A percentile compares a stretch with the other conserved stretches of the same genome.
Conservation (phyloP, 1,140 invertebrate species). For the Ylistrum balloti region DNA sequence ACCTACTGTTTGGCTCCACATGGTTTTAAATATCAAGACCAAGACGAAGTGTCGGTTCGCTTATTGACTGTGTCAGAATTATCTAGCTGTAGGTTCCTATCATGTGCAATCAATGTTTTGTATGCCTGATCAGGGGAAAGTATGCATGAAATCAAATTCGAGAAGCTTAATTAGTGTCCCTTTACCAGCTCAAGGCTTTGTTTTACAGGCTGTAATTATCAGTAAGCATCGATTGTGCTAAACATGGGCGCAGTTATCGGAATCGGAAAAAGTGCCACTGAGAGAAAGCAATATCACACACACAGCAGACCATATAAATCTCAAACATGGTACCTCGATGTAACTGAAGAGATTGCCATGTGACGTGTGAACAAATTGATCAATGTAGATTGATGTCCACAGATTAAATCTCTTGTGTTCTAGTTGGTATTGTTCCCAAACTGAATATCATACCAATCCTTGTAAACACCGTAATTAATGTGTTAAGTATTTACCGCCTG, state of each 20-base stretch:
- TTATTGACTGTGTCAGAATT: neutral
- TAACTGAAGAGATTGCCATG: neutral
- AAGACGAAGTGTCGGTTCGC: neutral
- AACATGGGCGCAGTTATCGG: neutral
- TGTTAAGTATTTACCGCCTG: neutral
- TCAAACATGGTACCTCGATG: neutral
- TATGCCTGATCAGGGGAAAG: neutral
- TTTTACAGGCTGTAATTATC: neutral
- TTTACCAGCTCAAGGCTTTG: neutral
- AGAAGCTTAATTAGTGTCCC: constrained; percentile 32
- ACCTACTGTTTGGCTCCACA: neutral
- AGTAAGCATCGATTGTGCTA: neutral
- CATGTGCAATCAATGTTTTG: neutral
- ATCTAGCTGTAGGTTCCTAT: neutral
- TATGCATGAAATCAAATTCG: constrained; percentile 32
- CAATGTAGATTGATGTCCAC: neutral
- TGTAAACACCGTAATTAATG: neutral
- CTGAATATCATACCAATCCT: neutral
- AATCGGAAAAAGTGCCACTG: neutral
- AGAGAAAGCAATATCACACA: no score
- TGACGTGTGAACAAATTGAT: neutral
- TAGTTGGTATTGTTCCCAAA: neutral
- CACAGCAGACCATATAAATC: no score
- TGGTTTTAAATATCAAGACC: neutral
- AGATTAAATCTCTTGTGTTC: neutral